A percentile compares a stretch with the other conserved stretches of the same genome.
phyloP scores from a whole-genome alignment of 2,113 vertebrate genomes.

The Dendropsophus ebraccatus region DNA sequence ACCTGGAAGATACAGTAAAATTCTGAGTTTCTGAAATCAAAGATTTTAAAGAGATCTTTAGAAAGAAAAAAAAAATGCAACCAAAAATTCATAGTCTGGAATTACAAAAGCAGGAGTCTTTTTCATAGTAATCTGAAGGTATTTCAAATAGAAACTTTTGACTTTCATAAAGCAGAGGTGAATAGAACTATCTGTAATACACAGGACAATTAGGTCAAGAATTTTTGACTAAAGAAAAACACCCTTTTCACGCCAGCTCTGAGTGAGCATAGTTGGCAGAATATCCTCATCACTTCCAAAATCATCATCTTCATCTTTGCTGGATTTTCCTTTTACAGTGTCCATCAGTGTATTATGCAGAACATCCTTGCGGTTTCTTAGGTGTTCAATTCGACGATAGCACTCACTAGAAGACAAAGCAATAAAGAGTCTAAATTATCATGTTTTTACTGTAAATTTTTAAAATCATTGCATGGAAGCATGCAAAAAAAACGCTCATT shows the following conservation, averaged over 20 bases:
- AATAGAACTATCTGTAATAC: not conserved
- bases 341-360: conserved; percentile 75
- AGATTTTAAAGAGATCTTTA: too few species aligned
- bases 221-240: conserved; percentile 76
- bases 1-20: not conserved
- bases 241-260: conserved; percentile 95
- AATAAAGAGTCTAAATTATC: too few species aligned
- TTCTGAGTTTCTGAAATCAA: too few species aligned
- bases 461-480: too few species aligned
- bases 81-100: not conserved
- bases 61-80: not conserved
- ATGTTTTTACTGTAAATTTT: too few species aligned
- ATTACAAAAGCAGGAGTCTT: not conserved
- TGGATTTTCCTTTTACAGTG: conserved; percentile 66
- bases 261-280: conserved; percentile 84
- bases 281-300: conserved; percentile 83
- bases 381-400: conserved; percentile 86
- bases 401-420: conserved; percentile 74
- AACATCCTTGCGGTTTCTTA: conserved; percentile 85
- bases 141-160: too few species aligned
- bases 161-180: not conserved
- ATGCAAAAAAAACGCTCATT: too few species aligned
- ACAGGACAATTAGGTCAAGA: not conserved
- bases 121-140: not conserved
- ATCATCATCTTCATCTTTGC: conserved; percentile 67